These are phyloP conservation scores for Halisarca cf. caerulea DNA, from an alignment of 37 sponge, comb jelly and placozoan species.

Conservation along the genomic window DNA sequence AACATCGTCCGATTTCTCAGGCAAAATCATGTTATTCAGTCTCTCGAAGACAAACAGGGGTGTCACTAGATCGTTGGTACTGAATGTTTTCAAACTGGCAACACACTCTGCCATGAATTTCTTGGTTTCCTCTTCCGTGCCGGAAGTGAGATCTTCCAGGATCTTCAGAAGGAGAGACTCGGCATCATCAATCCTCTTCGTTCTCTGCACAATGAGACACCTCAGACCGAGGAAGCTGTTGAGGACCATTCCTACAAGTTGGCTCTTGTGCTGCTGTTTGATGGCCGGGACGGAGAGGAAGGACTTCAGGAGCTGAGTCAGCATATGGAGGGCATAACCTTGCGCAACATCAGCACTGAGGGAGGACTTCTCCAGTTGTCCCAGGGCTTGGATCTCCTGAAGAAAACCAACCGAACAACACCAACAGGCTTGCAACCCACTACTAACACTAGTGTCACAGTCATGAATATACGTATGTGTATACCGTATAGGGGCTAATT, in stretches of 20 bases:
- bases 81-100: constrained; percentile 65
- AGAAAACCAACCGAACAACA: background rate
- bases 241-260: constrained; percentile 80
- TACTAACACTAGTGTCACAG: too few relatives aligned
- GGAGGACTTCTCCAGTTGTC: constrained; percentile 76
- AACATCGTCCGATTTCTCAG: constrained; percentile 77
- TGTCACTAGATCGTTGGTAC: constrained; percentile 67
- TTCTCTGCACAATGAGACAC: constrained; percentile 84
- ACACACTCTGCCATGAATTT: constrained; percentile 89
- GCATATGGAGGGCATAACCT: constrained; percentile 89
- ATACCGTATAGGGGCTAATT: too few relatives aligned
- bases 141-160: constrained; percentile 84
- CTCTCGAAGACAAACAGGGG: constrained; percentile 88
- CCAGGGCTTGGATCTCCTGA: constrained; percentile 68
- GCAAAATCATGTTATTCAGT: constrained; percentile 83
- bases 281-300: constrained; percentile 65
- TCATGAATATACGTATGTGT: too few relatives aligned
- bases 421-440: too few relatives aligned
- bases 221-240: constrained; percentile 87
- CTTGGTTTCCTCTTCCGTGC: constrained; percentile 79
- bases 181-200: constrained; percentile 87
- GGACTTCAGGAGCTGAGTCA: constrained; percentile 70
- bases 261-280: constrained; percentile 69
- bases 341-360: constrained; percentile 89
- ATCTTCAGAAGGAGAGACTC: constrained; percentile 74